phyloP scores from a whole-genome alignment of 2,113 vertebrate genomes.

The Strix uralensis region DNA sequence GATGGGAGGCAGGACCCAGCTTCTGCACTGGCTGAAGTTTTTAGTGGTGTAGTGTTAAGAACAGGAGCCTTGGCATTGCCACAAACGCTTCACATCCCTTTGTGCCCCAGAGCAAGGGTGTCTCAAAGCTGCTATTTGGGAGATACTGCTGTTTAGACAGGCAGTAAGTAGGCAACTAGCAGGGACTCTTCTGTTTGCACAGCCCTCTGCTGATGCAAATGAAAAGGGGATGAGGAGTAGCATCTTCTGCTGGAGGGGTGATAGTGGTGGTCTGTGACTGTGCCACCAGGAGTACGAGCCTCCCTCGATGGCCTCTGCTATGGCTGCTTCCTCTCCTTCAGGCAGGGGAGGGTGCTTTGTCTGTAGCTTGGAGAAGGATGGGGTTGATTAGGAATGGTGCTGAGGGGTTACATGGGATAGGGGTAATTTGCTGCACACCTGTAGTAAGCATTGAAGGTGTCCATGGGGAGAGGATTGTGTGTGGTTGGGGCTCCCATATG shows the following conservation, averaged over 20 bases:
- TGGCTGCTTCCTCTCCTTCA: background rate
- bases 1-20: background rate
- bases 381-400: background rate
- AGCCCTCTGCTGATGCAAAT: background rate
- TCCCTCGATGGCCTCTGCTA: background rate
- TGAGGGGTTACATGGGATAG: background rate
- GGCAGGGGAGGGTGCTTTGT: background rate
- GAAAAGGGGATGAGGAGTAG: background rate
- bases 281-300: background rate
- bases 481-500: background rate
- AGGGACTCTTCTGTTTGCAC: background rate
- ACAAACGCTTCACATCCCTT: accelerated
- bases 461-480: accelerated
- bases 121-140: background rate
- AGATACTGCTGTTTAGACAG: background rate
- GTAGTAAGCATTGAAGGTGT: background rate
- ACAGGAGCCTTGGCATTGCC: background rate
- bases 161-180: no score
- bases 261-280: background rate
- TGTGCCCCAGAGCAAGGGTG: background rate
- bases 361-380: background rate
- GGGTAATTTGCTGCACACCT: no score
- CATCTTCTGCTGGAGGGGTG: background rate
- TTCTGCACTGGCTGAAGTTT: background rate
- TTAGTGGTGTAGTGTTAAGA: background rate